Evolutionary conservation across 2,888 invertebrate genomes (phyloP), one percentile per base, ranked within the genome.

Genomic region (Chymomyza amoena): DNA sequence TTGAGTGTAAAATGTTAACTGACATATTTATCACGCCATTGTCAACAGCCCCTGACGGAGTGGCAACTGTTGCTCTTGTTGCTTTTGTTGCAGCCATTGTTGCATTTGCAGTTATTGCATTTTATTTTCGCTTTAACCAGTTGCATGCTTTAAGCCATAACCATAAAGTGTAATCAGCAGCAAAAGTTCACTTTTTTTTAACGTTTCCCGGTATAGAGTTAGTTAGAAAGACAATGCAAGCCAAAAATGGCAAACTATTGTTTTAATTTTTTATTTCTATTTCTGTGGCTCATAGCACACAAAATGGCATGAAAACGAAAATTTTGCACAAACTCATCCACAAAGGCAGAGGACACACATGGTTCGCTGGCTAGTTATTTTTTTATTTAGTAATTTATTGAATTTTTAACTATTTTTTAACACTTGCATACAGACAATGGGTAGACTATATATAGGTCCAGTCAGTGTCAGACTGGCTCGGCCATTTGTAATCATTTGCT

Each of bases 321-420:
- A 66, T 66, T 60, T 60, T 13, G 28, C 50, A 18, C 36, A 25
- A 25, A 59, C 36, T 16, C 56, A 60, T 50, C 28, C 18, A 61
- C 62, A 50, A 20, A 36, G n/a, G n/a, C 15, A 39, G 4, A 61
- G 16, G 20, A 16, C 56, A 36, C n/a, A 36, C 56, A 36, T 57
- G 25, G 25, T 28, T 15, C 54, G 36, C 62, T 67, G 67, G 7
- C 10, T 61, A 50, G 57, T 67, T 64, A 69, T 64, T 68, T 78
- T 68, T 78, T 78, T 73, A 73, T 78, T 80, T 76, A 70, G 75
- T 78, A 78, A 83, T 79, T 85, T 82, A 82, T 87, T 80, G 79
- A 84, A 84, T 79, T 78, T 80, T 80, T 70, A 81, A 79, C 71
- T 76, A 64, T 68, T 72, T 76, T 77, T 79, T 70, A 25, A 66